A percentile compares a stretch with the other conserved stretches of the same genome.
Conservation (phyloP, 2,888 invertebrate species). For the Xylota sylvarum region DNA sequence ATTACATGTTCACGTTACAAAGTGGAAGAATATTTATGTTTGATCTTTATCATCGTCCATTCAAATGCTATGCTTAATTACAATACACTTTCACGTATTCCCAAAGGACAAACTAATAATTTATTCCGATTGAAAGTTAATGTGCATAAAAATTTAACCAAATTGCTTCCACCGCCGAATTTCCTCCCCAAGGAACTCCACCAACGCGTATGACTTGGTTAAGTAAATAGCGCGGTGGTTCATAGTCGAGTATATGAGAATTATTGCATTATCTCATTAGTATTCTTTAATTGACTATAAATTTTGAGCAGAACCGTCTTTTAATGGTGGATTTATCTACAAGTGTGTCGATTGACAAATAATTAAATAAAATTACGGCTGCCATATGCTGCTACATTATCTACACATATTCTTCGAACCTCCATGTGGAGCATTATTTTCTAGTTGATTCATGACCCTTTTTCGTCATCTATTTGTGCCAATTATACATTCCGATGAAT, state of each 20-base stretch:
- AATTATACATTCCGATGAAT: slow-evolving; percentile 75
- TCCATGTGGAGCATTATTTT: slow-evolving; percentile 39
- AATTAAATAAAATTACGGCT: slow-evolving; percentile 30
- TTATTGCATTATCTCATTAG: slow-evolving; percentile 28
- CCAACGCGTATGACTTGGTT: neutral
- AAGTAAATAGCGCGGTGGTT: neutral
- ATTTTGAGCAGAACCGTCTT: neutral
- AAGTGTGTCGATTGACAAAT: slow-evolving; percentile 17
- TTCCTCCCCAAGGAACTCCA: slow-evolving; percentile 29
- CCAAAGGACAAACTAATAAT: slow-evolving; percentile 50
- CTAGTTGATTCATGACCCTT: slow-evolving; percentile 60
- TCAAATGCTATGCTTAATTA: slow-evolving; percentile 50
- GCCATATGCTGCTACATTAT: neutral
- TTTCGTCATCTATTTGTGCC: slow-evolving; percentile 64
- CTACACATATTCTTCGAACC: neutral
- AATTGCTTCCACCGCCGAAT: slow-evolving; percentile 16
- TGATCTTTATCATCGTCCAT: slow-evolving; percentile 39
- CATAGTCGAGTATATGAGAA: slow-evolving; percentile 4
- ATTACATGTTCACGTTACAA: neutral
- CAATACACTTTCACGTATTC: slow-evolving; percentile 33
- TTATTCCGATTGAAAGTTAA: slow-evolving; percentile 62
- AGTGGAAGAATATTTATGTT: slow-evolving; percentile 38
- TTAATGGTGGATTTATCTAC: slow-evolving; percentile 2
- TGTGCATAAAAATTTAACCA: slow-evolving; percentile 39
- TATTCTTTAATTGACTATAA: slow-evolving; percentile 25